Base-by-base conservation (phyloP, 2,888 invertebrate species). In the Epirrita christyi region DNA sequence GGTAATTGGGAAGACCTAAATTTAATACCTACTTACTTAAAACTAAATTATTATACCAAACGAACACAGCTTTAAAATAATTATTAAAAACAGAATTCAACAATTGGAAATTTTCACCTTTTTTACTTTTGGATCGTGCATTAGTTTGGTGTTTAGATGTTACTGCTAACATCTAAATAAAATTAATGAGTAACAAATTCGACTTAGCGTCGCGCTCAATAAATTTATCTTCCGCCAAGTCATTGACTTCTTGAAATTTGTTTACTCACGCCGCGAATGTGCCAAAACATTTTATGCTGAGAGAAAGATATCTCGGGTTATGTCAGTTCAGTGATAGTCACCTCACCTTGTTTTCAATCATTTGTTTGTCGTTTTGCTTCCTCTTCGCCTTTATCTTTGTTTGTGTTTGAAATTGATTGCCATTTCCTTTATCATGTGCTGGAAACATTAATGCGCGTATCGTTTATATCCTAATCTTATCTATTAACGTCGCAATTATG, bases 201-300 rank as follows among this genome's bases (percentile, higher is more conserved):
- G 29, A 27, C 54, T 61, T 47, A 53, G 46, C 46, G 59, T 61
- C 58, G 60, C 63, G 59, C 79, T 73, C 76, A 70, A 70, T 71
- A 70, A 76, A 78, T 63, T 71, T 70, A 78, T 78, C 76, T 75
- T 76, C 61, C 67, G 57, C 62, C 67, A 74, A 84, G 87, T 88
- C 89, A 86, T 78, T 88, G 88, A 88, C 88, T 81, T 73, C 72
- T 68, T 42, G 64, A 80, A 84, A 79, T 79, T 66, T 85, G 86
- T 87, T 86, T 83, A 85, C 80, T 86, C 86, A 88, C 78, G 75
- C 65, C 66, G 66, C 53, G 36, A 59, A 59, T 71, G 78, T 85
- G 88, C 88, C 88, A 88, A 88, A 84, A 82, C 64, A 80, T 78
- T 73, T 75, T 80, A 73, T 67, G 71, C 13, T 38, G 36, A 46